Base-by-base conservation (phyloP, 1,140 invertebrate species). In the Sinonovacula constricta region DNA sequence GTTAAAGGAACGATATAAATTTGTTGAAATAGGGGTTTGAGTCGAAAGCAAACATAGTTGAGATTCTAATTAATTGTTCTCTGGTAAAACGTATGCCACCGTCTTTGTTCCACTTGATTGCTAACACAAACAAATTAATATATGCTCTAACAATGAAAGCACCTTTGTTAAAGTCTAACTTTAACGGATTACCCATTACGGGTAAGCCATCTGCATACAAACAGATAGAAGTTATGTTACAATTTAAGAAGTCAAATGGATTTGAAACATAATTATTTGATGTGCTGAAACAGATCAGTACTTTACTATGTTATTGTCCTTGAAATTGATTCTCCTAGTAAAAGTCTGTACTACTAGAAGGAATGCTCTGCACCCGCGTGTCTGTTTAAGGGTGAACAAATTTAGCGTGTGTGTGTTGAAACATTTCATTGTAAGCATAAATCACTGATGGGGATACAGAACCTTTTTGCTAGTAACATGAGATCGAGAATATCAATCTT, bases 401-500 rank as follows among this genome's bases (percentile, higher is more conserved):
- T 7, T 67, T 66, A 15, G 72, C 72, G 14, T 15, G 56, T 5
- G n/a, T 57, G 18, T 18, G 39, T 28, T 76, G 56, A n/a, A 76
- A 57, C 34, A 76, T 39, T 45, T 76, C 51, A 0, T 62, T 56
- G 49, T 76, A 63, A 28, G 31, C 63, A 3, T 45, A n/a, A 39
- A 76, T 76, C 3, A 76, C 12, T 30, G 51, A 30, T 3, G 63
- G 72, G 45, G 65, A 66, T 1, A 66, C 26, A 39, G 33, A 34
- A 5, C 39, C 34, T 57, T 76, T 76, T 45, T 63, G 49, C 62
- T 1, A 76, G 34, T 34, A 76, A 45, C 26, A 59, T 59, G 12
- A 54, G n/a, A 67, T 76, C 51, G 14, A n/a, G 14, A 28, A 76
- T 57, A 7, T 76, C 31, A 39, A 76, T 67, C 59, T 59, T 57